Evolutionary conservation across 2,888 invertebrate genomes (phyloP).

Genomic region (Epirrhoe tristata): DNA sequence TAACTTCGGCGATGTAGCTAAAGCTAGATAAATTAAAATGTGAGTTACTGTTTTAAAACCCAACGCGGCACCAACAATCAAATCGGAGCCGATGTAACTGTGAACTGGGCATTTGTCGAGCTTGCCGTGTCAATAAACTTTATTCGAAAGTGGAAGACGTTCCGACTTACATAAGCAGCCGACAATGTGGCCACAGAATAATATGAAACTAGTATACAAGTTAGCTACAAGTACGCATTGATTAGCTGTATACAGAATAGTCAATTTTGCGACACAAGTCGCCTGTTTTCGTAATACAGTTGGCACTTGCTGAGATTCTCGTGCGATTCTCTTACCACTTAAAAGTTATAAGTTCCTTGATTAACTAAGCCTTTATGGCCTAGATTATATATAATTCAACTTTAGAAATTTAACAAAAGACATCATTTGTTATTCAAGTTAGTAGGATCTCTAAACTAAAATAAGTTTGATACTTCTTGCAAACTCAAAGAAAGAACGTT

Average conservation of each 20-base stretch:
- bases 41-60: conserved; percentile 31
- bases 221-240: conserved; percentile 13
- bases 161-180: conserved; percentile 83
- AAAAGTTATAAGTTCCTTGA: too few species aligned
- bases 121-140: conserved; percentile 85
- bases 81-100: conserved; percentile 80
- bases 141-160: conserved; percentile 85
- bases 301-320: neutral
- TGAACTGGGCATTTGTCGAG: conserved; percentile 81
- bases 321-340: neutral
- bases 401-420: too few species aligned
- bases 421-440: too few species aligned
- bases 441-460: too few species aligned
- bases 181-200: conserved; percentile 71
- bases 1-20: too few species aligned
- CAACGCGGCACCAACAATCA: conserved; percentile 63
- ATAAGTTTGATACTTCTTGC: too few species aligned
- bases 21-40: neutral
- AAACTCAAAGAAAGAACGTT: too few species aligned
- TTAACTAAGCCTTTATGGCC: too few species aligned
- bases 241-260: conserved; percentile 4
- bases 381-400: too few species aligned
- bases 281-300: neutral
- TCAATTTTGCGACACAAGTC: conserved; percentile 2
- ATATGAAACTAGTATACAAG: conserved; percentile 5